Base-by-base conservation (phyloP, 2,888 invertebrate genomes). In the Mimumesa dahlbomi region DNA sequence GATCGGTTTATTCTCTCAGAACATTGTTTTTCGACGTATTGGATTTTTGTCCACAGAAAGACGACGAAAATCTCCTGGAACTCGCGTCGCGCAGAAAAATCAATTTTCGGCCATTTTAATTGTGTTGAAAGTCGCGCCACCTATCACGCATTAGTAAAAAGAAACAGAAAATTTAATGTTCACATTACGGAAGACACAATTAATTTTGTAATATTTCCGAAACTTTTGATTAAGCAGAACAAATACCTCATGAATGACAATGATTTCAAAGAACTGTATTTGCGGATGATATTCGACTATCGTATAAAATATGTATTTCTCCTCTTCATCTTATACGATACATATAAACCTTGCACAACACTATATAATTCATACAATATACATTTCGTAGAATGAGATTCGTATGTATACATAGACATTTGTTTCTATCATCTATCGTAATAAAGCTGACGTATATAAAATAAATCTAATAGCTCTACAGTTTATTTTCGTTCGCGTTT, bases 61-160 rank as follows among this genome's bases (percentile, higher is more conserved):
- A 70, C 21, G 53, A 46, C 25, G 64, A 46, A 58, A 65, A 73
- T 63, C 43, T 21, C 18, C 49, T 42, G 46, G 56, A 66, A 72
- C 43, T 57, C 65, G 62, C 67, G 72, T 45, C 58, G 46, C 45
- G 57, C 19, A 57, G 63, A 82, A 81, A 80, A 82, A 82, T 82
- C 79, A 75, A 82, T 81, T 73, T 63, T 75, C 81, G 52, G 82
- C 82, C 81, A 82, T 82, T 72, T 82, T 82, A 59, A 68, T 75
- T 38, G 18, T 54, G 42, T 65, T 59, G 61, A 70, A 68, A 67
- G 45, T 75, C 63, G 65, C 81, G 81, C 75, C 82, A 82, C 66
- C 82, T 82, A 67, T 49, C 50, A 57, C 16, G 38, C 38, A n/a
- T 38, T 14, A 50, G 34, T 56, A 14, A 11, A 21, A 43, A 19